These are phyloP conservation scores for Aspidiotus destructor DNA, from an alignment of 2,888 invertebrate species.

Conservation along the genomic window DNA sequence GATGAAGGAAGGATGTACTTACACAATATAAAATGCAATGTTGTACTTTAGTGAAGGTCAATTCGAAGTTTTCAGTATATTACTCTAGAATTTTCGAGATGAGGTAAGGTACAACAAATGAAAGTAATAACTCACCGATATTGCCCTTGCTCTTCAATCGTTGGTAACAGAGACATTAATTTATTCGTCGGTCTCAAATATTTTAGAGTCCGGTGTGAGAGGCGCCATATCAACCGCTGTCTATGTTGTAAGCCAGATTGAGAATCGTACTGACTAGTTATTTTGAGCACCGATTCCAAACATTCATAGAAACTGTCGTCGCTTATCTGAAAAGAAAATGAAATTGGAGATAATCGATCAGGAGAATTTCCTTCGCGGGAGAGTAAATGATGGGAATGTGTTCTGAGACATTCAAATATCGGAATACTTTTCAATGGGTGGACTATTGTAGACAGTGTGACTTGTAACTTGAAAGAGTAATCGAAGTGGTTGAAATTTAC, in stretches of 20 bases:
- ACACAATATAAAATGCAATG: too few relatives aligned
- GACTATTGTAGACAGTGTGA: neutral
- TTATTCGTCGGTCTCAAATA: conserved; percentile 64
- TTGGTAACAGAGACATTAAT: conserved; percentile 60
- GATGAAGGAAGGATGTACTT: too few relatives aligned
- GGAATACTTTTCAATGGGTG: neutral
- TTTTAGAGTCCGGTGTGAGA: conserved; percentile 63
- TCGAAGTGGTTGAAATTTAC: neutral
- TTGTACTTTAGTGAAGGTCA: too few relatives aligned
- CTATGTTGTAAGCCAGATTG: conserved; percentile 56
- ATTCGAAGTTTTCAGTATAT: too few relatives aligned
- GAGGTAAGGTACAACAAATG: neutral
- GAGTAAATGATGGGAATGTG: neutral
- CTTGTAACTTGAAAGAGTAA: neutral
- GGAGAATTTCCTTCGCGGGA: neutral
- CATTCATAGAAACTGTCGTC: conserved; percentile 55
- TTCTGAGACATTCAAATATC: neutral
- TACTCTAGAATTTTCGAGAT: too few relatives aligned
- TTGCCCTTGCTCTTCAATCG: conserved; percentile 58
- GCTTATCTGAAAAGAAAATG: conserved; percentile 49
- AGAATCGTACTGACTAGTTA: conserved; percentile 62
- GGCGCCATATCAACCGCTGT: conserved; percentile 66
- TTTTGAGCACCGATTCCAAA: conserved; percentile 53
- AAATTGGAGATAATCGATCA: neutral
- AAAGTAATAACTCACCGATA: conserved; percentile 24